Conservation (phyloP, 2,113 vertebrate genomes). For the Notarius lentiginosus region DNA sequence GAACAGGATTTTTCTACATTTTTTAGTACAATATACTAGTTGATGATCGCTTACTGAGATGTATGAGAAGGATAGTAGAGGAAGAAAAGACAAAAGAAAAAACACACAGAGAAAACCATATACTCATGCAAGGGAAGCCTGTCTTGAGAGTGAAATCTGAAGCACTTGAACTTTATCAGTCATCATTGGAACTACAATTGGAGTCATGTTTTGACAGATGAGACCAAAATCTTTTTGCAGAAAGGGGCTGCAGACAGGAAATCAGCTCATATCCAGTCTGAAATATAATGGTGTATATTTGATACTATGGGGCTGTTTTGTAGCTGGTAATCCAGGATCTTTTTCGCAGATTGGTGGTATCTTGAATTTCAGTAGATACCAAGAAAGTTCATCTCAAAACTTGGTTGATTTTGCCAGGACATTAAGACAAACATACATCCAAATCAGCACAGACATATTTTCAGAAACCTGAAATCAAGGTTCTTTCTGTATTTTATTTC, state of each 20-base stretch:
- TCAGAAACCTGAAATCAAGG: neutral
- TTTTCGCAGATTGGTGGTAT: neutral
- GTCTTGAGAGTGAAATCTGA: neutral
- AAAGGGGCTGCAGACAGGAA: neutral
- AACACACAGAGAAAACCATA: constrained; percentile 1
- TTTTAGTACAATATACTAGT: too few species aligned
- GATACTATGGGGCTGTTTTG: neutral
- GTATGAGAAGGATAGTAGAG: neutral
- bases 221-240: neutral
- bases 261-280: neutral
- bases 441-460: neutral
- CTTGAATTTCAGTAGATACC: neutral
- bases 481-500: neutral
- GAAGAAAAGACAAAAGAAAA: neutral
- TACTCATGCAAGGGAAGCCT: neutral
- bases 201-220: neutral
- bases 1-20: too few species aligned
- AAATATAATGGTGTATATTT: neutral
- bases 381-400: neutral
- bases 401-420: neutral
- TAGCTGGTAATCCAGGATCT: neutral
- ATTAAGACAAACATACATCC: neutral
- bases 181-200: neutral
- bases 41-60: too few species aligned
- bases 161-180: neutral